phyloP scores from a whole-genome alignment of 2,888 invertebrate genomes.

The Andrena chrysosceles region DNA sequence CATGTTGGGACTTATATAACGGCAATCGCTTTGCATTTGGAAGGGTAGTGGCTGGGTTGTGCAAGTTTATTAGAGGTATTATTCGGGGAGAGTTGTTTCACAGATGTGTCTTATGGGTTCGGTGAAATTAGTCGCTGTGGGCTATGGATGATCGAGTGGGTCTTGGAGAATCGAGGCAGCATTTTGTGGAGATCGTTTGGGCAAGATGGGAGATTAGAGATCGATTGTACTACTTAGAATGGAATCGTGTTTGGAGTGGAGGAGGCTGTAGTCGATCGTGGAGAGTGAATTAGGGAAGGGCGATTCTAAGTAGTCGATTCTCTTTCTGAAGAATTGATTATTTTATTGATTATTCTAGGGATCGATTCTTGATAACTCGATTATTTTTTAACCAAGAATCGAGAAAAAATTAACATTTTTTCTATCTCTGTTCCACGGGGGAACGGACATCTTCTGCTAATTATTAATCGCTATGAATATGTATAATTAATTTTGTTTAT shows the following conservation, averaged over 20 bases:
- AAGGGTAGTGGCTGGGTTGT: background rate
- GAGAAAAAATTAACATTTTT: too few species aligned
- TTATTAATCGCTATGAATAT: too few species aligned
- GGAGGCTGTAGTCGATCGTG: background rate
- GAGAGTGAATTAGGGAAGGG: background rate
- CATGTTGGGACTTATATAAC: slow-evolving; percentile 2
- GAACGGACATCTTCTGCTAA: too few species aligned
- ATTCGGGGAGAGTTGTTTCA: background rate
- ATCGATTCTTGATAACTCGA: too few species aligned
- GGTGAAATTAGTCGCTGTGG: background rate
- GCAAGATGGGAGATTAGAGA: background rate
- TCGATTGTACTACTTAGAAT: background rate
- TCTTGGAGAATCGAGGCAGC: background rate
- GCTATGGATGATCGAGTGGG: background rate
- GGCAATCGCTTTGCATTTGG: slow-evolving; percentile 26
- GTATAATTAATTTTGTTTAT: too few species aligned
- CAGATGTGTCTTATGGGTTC: background rate
- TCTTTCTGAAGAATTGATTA: too few species aligned
- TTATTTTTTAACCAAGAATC: too few species aligned
- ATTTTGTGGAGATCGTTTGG: background rate
- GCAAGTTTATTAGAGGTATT: background rate
- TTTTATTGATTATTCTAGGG: too few species aligned
- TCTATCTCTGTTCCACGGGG: too few species aligned
- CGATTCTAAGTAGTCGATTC: too few species aligned
- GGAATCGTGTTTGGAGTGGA: too few species aligned